Percentiles rank a stretch among this genome's conserved stretches.
Conservation (phyloP, 2,113 vertebrate genomes). For the Oceanodroma tethys region DNA sequence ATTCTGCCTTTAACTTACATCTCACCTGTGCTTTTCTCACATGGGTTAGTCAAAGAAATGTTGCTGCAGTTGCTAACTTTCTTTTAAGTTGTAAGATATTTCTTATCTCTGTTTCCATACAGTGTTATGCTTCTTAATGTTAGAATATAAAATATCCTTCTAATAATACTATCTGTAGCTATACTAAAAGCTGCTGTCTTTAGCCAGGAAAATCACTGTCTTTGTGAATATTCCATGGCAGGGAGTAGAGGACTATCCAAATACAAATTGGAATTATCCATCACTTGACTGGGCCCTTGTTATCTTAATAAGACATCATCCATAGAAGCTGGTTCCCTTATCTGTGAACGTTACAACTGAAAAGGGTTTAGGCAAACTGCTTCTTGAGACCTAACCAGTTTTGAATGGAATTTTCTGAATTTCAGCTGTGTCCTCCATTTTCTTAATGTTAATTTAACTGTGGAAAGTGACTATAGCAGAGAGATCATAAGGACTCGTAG, state of each 20-base stretch:
- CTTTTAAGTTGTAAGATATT: background rate
- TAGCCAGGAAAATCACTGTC: background rate
- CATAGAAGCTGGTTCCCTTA: background rate
- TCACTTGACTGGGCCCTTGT: background rate
- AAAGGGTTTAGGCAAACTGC: background rate
- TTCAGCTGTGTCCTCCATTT: background rate
- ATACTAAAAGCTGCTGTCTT: background rate
- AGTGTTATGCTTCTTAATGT: background rate
- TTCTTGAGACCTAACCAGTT: background rate
- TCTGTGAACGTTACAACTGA: background rate
- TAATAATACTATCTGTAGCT: background rate
- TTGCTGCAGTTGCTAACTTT: background rate
- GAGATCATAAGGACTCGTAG: background rate
- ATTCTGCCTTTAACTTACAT: background rate
- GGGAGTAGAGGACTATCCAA: background rate
- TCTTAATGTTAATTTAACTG: background rate
- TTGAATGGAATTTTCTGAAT: background rate
- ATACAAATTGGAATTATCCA: background rate
- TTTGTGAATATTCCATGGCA: background rate
- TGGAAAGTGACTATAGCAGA: background rate
- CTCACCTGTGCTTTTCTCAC: background rate
- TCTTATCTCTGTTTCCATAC: background rate
- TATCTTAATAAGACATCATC: background rate
- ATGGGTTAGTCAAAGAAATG: background rate
- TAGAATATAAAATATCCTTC: background rate